Evolutionary conservation across 2,113 vertebrate genomes (phyloP), one percentile per base, ranked within the genome.

Genomic region (Patagioenas fasciata): DNA sequence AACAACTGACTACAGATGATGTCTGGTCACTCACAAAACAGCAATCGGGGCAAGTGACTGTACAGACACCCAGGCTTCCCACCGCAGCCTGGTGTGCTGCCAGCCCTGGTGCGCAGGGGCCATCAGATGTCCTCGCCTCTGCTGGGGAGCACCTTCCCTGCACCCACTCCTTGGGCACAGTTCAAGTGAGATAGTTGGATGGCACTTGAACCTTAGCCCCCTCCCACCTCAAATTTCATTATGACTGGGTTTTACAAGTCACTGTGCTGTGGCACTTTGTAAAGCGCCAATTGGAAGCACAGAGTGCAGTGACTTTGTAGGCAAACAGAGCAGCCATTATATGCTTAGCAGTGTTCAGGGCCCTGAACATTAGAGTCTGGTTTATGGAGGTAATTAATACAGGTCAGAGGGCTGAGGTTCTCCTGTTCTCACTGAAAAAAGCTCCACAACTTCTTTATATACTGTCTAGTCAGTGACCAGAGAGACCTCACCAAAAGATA

Each of bases 41-140:
- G 20, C 70, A 40, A 17, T 13, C 2, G 2, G 9, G 12, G 5
- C 31, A 48, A 44, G 13, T 1, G 1, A 20, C 32, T 21, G 15
- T 34, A 25, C 48, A 80, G 50, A 36, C 23, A 57, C 24, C 15
- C 31, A 66, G 11, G 32, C 44, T 64, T 80, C 61, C 64, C 25
- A 42, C 21, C 4, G 1, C 62, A 58, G 50, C 51, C 50, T 19
- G 25, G 65, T 2, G 3, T 32, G n/a, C 32, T 4, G 3, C 66
- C 3, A 2, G 42, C 23, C 58, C 17, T 26, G 15, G 18, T 2
- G 2, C 42, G 36, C 60, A n/a, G 36, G 11, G 13, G 10, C n/a
- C 4, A 0, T 29, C 0, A 0, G n/a, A 19, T 26, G 38, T 53
- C 72, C 31, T 88, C 1, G 1, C 36, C 53, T 66, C 65, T 1